Percentiles rank a stretch among this genome's conserved stretches.
phyloP scores from a whole-genome alignment of 1,140 invertebrate genomes.

The Laupala kohalensis region DNA sequence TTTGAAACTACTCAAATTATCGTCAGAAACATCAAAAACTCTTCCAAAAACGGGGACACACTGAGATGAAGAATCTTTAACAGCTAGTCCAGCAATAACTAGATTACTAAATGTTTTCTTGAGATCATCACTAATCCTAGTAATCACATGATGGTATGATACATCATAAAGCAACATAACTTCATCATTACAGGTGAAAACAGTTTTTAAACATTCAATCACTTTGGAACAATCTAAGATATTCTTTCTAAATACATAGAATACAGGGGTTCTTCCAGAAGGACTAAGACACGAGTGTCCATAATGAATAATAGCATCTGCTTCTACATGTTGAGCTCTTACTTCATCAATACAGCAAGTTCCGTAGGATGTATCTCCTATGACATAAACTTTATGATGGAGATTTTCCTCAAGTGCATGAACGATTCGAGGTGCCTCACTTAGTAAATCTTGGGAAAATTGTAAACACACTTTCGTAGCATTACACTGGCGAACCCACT shows the following conservation, averaged over 20 bases:
- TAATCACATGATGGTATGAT: slow-evolving; percentile 47
- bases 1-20: slow-evolving; percentile 28
- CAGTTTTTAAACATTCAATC: slow-evolving; percentile 17
- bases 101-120: slow-evolving; percentile 1
- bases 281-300: slow-evolving; percentile 75
- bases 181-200: slow-evolving; percentile 23
- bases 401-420: not conserved
- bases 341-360: slow-evolving; percentile 91
- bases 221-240: slow-evolving; percentile 21
- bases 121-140: slow-evolving; percentile 27
- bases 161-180: slow-evolving; percentile 62
- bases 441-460: not conserved
- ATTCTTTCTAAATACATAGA: slow-evolving; percentile 49
- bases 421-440: not conserved
- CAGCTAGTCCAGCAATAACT: slow-evolving; percentile 6
- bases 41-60: slow-evolving; percentile 24
- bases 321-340: slow-evolving; percentile 70
- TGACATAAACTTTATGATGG: not conserved
- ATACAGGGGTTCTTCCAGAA: slow-evolving; percentile 51
- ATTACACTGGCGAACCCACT: not conserved
- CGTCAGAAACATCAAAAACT: slow-evolving; percentile 23
- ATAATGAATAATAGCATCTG: slow-evolving; percentile 81
- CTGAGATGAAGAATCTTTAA: not conserved
- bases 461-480: not conserved
- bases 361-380: slow-evolving; percentile 20